Evolutionary conservation across 2,888 invertebrate genomes (phyloP).

Genomic region (Sisyra nigra): DNA sequence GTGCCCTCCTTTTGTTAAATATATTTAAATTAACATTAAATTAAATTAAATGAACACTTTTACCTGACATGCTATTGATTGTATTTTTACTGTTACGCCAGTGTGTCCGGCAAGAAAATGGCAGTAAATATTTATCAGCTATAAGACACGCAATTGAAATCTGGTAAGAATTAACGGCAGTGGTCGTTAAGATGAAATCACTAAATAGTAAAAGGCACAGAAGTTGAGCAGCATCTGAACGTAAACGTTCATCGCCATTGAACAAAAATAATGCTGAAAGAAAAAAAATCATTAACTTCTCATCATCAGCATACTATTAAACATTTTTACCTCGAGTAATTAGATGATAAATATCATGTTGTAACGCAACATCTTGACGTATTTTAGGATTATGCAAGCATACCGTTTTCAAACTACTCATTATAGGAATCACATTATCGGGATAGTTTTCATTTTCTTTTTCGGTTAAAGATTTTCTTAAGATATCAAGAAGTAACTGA

Average conservation of each 20-base stretch:
- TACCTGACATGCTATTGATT: slow-evolving; percentile 21
- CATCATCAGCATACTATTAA: slow-evolving; percentile 4
- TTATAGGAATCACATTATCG: slow-evolving; percentile 32
- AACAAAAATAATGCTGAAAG: slow-evolving; percentile 34
- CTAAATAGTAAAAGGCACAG: slow-evolving; percentile 32
- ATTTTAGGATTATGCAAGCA: slow-evolving; percentile 36
- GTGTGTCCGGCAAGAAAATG: slow-evolving; percentile 31
- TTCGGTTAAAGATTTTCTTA: slow-evolving; percentile 28
- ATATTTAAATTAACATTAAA: too few relatives aligned
- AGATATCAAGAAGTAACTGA: slow-evolving; percentile 29
- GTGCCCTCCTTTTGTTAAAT: too few relatives aligned
- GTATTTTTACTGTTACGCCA: slow-evolving; percentile 29
- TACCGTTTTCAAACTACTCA: slow-evolving; percentile 30
- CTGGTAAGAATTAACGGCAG: slow-evolving; percentile 19
- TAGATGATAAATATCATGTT: slow-evolving; percentile 27
- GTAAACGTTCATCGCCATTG: slow-evolving; percentile 33
- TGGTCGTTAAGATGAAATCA: slow-evolving; percentile 26
- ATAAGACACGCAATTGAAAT: slow-evolving; percentile 31
- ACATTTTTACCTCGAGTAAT: slow-evolving; percentile 29
- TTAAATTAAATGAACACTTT: background rate
- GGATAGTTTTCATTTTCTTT: slow-evolving; percentile 31
- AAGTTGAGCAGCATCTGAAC: slow-evolving; percentile 30
- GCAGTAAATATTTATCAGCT: slow-evolving; percentile 26
- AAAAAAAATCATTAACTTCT: slow-evolving; percentile 8
- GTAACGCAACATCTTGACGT: slow-evolving; percentile 36